Evolutionary conservation across 2,113 vertebrate genomes (phyloP), one percentile per base, ranked within the genome.

Genomic region (Xiphias gladius): DNA sequence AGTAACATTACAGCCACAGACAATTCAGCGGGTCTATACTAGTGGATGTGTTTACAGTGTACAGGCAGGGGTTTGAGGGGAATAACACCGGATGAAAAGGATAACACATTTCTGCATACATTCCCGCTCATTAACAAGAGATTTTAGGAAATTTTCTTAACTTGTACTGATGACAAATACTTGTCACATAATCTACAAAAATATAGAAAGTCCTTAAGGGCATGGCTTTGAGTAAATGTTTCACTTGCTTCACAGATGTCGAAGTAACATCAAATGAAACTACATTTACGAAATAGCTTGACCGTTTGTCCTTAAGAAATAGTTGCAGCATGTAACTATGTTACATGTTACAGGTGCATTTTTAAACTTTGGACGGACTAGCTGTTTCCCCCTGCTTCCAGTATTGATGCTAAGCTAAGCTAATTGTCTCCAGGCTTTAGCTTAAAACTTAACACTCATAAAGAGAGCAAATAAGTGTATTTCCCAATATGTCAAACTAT

Each of bases 21-120:
- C 57, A 65, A 26, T 77, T 73, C 50, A 70, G 26, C 57, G 39
- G 62, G 35, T 64, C 66, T 6, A 37, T 64, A 58, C 2, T 24
- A 26, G 14, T 63, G 63, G 39, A 19, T 66, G 14, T 59, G n/a
- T 82, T 65, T 39, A 73, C 52, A 78, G 39, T 39, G 24, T 28
- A 32, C 46, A 71, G 39, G 28, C n/a, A 67, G 63, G 37, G 61
- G 58, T 48, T 82, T 76, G 28, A 39, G 41, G 28, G 14, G 22
- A 80, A 66, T 32, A 77, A 80, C 35, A 79, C 26, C 19, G 43
- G 62, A 64, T 73, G 17, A 71, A 52, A 37, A 58, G 28, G 26
- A 63, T 10, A 55, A 46, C 48, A 59, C 22, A 61, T 68, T 72
- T 55, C 48, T 46, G 28, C 22, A 73, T 13, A 71, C 28, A 76